Conservation (phyloP, 2,888 invertebrate genomes). For the Odontocerum albicorne region DNA sequence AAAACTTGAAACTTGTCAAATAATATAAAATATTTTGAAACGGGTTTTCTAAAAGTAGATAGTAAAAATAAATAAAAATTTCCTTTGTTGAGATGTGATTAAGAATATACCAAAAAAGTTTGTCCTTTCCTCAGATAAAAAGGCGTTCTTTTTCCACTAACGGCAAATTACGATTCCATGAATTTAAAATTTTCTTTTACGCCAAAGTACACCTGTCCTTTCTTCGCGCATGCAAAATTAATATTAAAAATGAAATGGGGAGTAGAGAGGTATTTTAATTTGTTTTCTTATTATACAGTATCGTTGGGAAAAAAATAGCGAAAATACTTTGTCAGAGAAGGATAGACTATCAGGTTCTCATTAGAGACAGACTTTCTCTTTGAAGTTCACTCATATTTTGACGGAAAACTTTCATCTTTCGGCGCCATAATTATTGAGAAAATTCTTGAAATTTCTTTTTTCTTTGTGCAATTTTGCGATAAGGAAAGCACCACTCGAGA, state of each 20-base stretch:
- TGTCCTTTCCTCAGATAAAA: too few species aligned
- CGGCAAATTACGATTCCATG: constrained; percentile 7
- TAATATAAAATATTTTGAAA: too few species aligned
- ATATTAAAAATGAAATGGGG: constrained; percentile 23
- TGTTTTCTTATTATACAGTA: constrained; percentile 32
- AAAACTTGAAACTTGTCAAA: too few species aligned
- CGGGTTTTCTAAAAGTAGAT: too few species aligned
- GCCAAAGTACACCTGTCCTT: background rate
- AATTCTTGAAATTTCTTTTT: constrained; percentile 28
- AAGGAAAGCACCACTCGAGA: constrained; percentile 15
- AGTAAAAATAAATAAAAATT: too few species aligned
- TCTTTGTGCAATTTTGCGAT: constrained; percentile 21
- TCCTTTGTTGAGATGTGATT: too few species aligned
- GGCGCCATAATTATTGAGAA: constrained; percentile 31
- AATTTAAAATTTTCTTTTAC: constrained; percentile 21
- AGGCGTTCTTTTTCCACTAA: background rate
- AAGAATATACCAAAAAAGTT: too few species aligned
- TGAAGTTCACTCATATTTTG: constrained; percentile 12
- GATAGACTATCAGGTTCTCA: constrained; percentile 21
- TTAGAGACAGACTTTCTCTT: constrained; percentile 27
- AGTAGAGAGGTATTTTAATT: constrained; percentile 29
- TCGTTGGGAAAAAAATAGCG: background rate
- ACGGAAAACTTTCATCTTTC: constrained; percentile 25
- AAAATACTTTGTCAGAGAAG: constrained; percentile 29
- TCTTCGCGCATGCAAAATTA: constrained; percentile 19